A percentile compares a stretch with the other conserved stretches of the same genome.
These are phyloP conservation scores for Plemyria rubiginata DNA, from an alignment of 2,888 invertebrate species.

Conservation along the genomic window DNA sequence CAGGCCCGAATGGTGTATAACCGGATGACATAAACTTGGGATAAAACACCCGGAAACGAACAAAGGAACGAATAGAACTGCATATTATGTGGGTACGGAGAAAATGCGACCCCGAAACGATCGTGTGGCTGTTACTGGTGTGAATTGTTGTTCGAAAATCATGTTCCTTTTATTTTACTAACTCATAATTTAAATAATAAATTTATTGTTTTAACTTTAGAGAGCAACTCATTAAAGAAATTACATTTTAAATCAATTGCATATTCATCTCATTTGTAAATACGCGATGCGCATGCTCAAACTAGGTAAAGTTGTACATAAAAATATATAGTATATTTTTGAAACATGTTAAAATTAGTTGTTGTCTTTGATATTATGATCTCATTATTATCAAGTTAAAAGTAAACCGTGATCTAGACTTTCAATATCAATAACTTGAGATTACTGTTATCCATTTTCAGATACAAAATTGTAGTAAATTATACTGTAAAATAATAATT, in stretches of 20 bases:
- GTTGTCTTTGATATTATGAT: slow-evolving; percentile 24
- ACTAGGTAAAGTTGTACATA: slow-evolving; percentile 29
- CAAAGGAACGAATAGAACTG: too few species aligned
- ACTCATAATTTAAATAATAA: background rate
- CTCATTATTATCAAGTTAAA: slow-evolving; percentile 26
- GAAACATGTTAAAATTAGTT: slow-evolving; percentile 13
- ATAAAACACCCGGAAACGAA: too few species aligned
- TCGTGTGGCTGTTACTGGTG: background rate
- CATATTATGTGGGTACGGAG: background rate
- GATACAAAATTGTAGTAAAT: too few species aligned
- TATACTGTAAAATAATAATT: too few species aligned
- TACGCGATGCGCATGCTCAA: slow-evolving; percentile 34
- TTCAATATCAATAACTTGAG: background rate
- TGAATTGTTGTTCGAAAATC: slow-evolving; percentile 9
- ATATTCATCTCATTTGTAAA: slow-evolving; percentile 31
- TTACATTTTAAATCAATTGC: slow-evolving; percentile 4
- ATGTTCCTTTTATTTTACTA: slow-evolving; percentile 7
- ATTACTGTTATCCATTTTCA: background rate
- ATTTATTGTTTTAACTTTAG: background rate
- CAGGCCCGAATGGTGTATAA: too few species aligned
- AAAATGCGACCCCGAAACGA: background rate
- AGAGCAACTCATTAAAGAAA: background rate
- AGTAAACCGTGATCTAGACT: slow-evolving; percentile 9
- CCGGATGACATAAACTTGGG: too few species aligned
- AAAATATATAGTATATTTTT: slow-evolving; percentile 29